These are phyloP conservation scores for Ochotona princeps DNA, from an alignment of 2,113 vertebrate species.

Conservation along the genomic window DNA sequence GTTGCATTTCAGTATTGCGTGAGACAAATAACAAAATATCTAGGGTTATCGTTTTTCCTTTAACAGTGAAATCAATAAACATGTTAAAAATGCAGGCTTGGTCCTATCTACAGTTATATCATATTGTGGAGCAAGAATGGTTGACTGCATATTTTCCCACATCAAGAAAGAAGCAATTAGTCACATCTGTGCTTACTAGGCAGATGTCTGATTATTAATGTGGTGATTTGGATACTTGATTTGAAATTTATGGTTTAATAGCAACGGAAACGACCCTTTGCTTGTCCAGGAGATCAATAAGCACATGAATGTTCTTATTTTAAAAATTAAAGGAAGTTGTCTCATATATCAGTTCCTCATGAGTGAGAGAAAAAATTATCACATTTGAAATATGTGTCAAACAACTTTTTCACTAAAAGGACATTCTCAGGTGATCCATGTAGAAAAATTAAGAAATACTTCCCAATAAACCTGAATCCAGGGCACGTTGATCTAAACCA, in stretches of 20 bases:
- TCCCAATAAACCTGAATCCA: not conserved
- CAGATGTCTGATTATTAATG: not conserved
- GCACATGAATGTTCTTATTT: conserved; percentile 1
- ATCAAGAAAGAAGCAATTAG: not conserved
- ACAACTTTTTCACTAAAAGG: not conserved
- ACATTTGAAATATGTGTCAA: not conserved
- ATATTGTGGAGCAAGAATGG: not conserved
- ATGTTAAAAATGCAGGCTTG: not conserved
- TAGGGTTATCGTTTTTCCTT: not conserved
- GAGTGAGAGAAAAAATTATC: not conserved
- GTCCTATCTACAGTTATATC: not conserved
- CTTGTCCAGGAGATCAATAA: not conserved
- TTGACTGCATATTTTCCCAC: not conserved
- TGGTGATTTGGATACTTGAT: not conserved
- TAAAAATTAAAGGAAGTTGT: conserved; percentile 21
- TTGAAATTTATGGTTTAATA: not conserved
- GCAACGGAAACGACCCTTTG: not conserved
- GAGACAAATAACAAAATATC: not conserved
- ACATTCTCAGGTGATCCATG: not conserved
- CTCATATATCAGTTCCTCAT: not conserved
- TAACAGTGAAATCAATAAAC: not conserved
- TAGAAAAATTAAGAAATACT: not conserved
- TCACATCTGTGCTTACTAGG: not conserved
- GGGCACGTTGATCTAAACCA: not conserved
- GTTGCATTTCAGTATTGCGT: not conserved